Evolutionary conservation across 1,140 invertebrate genomes (phyloP), one percentile per base, ranked within the genome.

Genomic region (Piezodorus guildinii): DNA sequence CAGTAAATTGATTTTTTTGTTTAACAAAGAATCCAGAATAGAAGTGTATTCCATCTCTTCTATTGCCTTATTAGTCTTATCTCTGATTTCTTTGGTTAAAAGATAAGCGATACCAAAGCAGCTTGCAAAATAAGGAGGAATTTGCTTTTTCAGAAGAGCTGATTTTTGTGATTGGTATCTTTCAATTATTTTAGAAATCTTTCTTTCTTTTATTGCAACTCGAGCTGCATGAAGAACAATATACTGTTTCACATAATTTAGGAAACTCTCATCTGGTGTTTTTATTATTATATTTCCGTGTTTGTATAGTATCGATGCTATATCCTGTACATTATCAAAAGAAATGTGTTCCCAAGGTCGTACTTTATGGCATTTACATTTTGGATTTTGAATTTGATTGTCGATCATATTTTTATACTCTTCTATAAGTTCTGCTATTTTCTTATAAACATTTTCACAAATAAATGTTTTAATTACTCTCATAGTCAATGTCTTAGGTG

Each of bases 391-490:
- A 17, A 25, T 56, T 56, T 56, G 14, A 23, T 56, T 21, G 19
- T 56, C 14, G 3, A 56, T 56, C 9, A 56, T 8, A 25, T 21
- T 23, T 56, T 56, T 21, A 10, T 25, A 23, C 5, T 21, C 23
- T 3, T 56, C 23, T 21, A 56, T 15, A 23, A 23, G 19, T 23
- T 56, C 23, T 23, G 10, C 14, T 17, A 23, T 23, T 21, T 23
- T 25, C 1, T 56, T 56, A 4, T 25, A 23, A 17, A 56, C 5
- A 14, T 56, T 56, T 23, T 56, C 23, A 56, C 17, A 23, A 4
- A 56, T 25, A 56, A 56, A 25, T 56, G 52, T 56, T 25, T 56
- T 56, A 5, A 56, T 10, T 5, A 25, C 17, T 56, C 52, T 56
- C 19, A 25, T 56, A 56, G 15, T 21, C 23, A 56, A 21, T 10